A percentile compares a stretch with the other conserved stretches of the same genome.
These are phyloP conservation scores for Dendrocincla tyrannina DNA, from an alignment of 2,797 vertebrate species.

Conservation along the genomic window DNA sequence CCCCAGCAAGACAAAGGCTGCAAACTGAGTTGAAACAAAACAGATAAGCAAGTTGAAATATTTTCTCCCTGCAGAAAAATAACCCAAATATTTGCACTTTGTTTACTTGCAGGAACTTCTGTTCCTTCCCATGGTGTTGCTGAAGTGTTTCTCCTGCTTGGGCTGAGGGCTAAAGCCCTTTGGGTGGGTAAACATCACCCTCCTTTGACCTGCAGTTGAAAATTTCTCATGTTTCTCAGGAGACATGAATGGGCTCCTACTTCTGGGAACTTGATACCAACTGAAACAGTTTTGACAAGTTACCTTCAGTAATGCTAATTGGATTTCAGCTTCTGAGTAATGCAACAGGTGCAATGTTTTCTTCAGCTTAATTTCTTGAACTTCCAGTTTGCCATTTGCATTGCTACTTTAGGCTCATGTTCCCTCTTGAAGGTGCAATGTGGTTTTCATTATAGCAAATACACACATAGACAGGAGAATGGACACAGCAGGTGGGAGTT, in stretches of 20 bases:
- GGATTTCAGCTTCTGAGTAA: background rate
- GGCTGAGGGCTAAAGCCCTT: background rate
- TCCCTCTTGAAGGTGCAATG: background rate
- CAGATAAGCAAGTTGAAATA: background rate
- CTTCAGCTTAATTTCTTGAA: background rate
- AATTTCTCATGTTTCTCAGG: background rate
- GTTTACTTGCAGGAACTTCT: background rate
- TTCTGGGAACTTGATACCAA: background rate
- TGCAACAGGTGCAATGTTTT: background rate
- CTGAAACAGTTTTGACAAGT: background rate
- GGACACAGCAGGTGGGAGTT: background rate
- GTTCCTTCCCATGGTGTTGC: background rate
- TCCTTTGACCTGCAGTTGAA: background rate
- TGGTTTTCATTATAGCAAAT: background rate
- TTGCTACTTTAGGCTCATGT: background rate
- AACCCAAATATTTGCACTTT: background rate
- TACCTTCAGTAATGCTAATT: background rate
- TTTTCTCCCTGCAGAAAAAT: conserved; percentile 3
- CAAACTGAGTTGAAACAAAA: conserved; percentile 50
- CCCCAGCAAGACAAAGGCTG: conserved; percentile 45
- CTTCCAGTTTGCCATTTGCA: background rate
- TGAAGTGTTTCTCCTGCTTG: background rate
- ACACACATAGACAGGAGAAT: background rate
- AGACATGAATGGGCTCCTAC: accelerated
- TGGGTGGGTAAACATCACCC: background rate